A percentile compares a stretch with the other conserved stretches of the same genome.
These are phyloP conservation scores for Zonotrichia albicollis DNA, from an alignment of 2,797 vertebrate genomes.

Conservation along the genomic window DNA sequence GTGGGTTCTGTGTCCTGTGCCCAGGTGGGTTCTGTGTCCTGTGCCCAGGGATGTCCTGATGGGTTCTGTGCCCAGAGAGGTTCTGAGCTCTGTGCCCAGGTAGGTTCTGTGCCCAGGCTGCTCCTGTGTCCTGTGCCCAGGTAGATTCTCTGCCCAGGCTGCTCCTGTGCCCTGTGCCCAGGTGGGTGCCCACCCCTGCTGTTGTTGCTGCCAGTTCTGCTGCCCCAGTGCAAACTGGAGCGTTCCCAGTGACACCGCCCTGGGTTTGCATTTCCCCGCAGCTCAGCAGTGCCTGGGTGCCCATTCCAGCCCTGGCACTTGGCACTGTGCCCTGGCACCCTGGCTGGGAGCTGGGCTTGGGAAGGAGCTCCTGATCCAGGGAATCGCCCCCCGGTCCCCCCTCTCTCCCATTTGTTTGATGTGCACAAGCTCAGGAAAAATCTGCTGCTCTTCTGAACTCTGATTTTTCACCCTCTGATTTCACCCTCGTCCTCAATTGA, in stretches of 20 bases:
- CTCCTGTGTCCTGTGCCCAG: too few species aligned
- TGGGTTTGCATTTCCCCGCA: accelerated
- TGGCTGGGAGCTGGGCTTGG: accelerated
- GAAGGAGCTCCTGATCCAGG: not conserved
- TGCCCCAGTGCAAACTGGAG: not conserved
- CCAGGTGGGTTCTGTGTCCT: too few species aligned
- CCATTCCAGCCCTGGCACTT: accelerated
- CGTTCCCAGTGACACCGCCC: accelerated
- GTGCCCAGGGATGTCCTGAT: too few species aligned
- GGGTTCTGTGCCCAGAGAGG: too few species aligned
- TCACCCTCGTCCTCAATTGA: not conserved
- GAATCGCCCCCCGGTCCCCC: not conserved
- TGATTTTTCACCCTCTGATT: accelerated
- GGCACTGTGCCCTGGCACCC: not conserved
- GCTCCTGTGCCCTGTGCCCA: not conserved
- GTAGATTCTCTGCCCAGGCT: too few species aligned
- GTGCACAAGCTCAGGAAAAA: not conserved
- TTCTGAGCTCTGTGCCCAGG: too few species aligned
- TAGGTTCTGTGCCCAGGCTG: too few species aligned
- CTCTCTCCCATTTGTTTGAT: accelerated
- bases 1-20: accelerated
- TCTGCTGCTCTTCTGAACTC: too few species aligned
- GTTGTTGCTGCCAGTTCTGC: not conserved
- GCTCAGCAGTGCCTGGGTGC: accelerated
- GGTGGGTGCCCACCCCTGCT: not conserved